Evolutionary conservation across 2,888 invertebrate species (phyloP), one percentile per base, ranked within the genome.

Genomic region (Epistrophe eligans): DNA sequence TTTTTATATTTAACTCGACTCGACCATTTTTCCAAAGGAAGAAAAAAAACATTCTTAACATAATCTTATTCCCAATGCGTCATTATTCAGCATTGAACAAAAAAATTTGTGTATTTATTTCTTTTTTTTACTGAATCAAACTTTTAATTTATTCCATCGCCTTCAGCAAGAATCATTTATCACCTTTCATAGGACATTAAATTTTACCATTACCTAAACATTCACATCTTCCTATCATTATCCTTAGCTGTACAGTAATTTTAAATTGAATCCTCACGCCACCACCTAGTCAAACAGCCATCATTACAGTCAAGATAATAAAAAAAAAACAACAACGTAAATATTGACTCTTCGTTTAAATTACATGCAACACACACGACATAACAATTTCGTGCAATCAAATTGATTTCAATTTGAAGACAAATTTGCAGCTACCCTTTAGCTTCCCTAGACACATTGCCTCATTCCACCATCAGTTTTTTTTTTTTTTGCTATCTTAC

Each of bases 381-480:
- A 72, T 73, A 67, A 43, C 60, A 71, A 71, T 77, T 70, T 77
- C 70, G 35, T 77, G 79, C 79, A 84, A 84, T 83, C 83, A 84
- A 84, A 79, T 84, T 79, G 79, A 57, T 77, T 83, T 83, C 64
- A 83, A 83, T 79, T 83, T 60, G 60, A 83, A 74, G 83, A 79
- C 79, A 84, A 74, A 84, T 84, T 79, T 62, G 74, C 64, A 77
- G 60, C 79, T 62, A 84, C 79, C 79, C 62, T 58, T 55, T 58
- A 57, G 64, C 35, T 13, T 28, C 2, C 43, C 17, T 57, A 40
- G n/a, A 64, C 45, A 35, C 45, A 45, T n/a, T 4, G 1, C 0
- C 8, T n/a, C 45, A 13, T 28, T 73, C 32, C 35, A 43, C 17
- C 48, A 17, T 43, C 24, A 17, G 32, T 40, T 32, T 19, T 55